Evolutionary conservation across 2,797 vertebrate genomes (phyloP).

Genomic region (Spheniscus humboldti): DNA sequence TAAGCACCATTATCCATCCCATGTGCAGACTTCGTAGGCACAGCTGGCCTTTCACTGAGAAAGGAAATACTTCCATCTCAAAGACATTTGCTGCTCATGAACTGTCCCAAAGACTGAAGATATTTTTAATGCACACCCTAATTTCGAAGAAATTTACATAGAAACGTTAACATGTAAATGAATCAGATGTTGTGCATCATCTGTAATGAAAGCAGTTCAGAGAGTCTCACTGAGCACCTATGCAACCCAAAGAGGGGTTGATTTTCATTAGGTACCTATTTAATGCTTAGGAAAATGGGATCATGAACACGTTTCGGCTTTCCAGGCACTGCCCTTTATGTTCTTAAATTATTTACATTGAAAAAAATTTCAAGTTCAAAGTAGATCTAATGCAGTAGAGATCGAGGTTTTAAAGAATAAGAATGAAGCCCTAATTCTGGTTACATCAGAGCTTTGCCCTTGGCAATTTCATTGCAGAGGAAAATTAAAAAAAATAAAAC

Average conservation of each 20-base stretch:
- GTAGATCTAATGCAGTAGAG: neutral
- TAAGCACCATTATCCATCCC: neutral
- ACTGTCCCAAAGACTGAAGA: neutral
- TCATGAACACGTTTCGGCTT: neutral
- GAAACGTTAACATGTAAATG: neutral
- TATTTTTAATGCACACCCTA: neutral
- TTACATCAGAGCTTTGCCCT: neutral
- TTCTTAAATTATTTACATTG: neutral
- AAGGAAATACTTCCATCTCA: slow-evolving; percentile 16
- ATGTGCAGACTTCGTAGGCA: neutral
- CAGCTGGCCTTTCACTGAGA: neutral
- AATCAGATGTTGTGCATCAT: neutral
- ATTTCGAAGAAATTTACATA: neutral
- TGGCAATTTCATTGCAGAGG: neutral
- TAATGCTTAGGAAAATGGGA: neutral
- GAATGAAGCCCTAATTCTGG: neutral
- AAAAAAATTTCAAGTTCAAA: neutral
- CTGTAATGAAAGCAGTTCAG: neutral
- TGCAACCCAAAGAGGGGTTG: neutral
- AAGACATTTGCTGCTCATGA: neutral
- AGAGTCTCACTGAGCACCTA: neutral
- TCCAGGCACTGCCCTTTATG: neutral
- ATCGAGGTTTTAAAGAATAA: neutral
- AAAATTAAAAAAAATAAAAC: neutral
- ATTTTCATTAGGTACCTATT: neutral